Evolutionary conservation across 2,888 invertebrate species (phyloP).

Genomic region (Eucriotettix oculatus): DNA sequence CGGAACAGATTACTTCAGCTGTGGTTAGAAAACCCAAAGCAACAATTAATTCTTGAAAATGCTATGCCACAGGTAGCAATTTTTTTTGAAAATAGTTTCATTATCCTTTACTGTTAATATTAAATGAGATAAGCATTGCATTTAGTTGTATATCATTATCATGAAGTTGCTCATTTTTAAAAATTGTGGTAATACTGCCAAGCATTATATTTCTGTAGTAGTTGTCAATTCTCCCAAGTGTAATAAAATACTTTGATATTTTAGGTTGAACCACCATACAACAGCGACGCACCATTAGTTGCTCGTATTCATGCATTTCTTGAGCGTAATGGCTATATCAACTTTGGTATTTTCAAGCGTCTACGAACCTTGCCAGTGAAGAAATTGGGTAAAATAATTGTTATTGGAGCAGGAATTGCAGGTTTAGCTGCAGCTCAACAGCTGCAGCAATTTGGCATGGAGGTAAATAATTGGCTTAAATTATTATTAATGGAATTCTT

Average conservation of each 20-base stretch:
- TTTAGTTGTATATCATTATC: too few relatives aligned
- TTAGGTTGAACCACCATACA: constrained; percentile 66
- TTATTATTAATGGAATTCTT: too few relatives aligned
- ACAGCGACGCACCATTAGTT: constrained; percentile 73
- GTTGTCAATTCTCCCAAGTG: too few relatives aligned
- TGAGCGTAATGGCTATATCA: constrained; percentile 91
- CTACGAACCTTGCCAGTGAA: constrained; percentile 31
- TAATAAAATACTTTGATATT: too few relatives aligned
- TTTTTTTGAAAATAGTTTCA: too few relatives aligned
- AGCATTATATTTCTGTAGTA: too few relatives aligned
- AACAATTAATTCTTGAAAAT: constrained; percentile 70
- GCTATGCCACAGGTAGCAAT: constrained; percentile 42
- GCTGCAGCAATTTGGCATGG: constrained; percentile 87
- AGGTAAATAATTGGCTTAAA: constrained; percentile 23
- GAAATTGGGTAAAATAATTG: constrained; percentile 37
- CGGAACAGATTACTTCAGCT: constrained; percentile 80
- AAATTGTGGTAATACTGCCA: too few relatives aligned
- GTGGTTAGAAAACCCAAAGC: constrained; percentile 92
- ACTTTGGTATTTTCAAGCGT: constrained; percentile 90
- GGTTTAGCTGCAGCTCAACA: constrained; percentile 91
- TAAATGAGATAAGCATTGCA: too few relatives aligned
- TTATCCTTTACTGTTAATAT: too few relatives aligned
- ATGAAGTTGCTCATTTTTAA: too few relatives aligned
- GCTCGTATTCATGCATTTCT: constrained; percentile 78
- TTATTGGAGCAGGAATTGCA: constrained; percentile 72